Evolutionary conservation across 2,113 vertebrate species (phyloP).

Genomic region (Pelodiscus sinensis): DNA sequence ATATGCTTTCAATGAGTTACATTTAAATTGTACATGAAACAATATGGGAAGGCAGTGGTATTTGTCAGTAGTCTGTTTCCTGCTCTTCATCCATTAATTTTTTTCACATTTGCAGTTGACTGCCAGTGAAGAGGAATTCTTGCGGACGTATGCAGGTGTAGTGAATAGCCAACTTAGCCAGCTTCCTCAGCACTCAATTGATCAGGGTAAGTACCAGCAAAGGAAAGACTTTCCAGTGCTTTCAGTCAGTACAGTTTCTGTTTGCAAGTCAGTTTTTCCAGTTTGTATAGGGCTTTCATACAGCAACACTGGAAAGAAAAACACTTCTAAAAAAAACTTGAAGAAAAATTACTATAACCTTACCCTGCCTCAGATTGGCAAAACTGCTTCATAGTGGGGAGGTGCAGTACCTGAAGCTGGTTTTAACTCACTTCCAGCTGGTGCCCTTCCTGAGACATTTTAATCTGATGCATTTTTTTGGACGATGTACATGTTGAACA

Average conservation of each 20-base stretch:
- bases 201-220: conserved; percentile 88
- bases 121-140: conserved; percentile 95
- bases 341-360: background rate
- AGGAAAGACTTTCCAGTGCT: background rate
- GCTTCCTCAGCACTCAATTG: conserved; percentile 96
- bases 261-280: background rate
- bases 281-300: background rate
- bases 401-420: background rate
- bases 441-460: background rate
- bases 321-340: background rate
- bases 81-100: background rate
- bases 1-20: background rate
- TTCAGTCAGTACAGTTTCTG: background rate
- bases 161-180: conserved; percentile 98
- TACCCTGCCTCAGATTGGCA: background rate
- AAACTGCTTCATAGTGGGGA: background rate
- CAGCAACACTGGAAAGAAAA: background rate
- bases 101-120: conserved; percentile 83
- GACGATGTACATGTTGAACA: background rate
- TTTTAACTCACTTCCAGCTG: background rate
- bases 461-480: background rate
- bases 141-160: conserved; percentile 94
- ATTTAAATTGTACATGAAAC: background rate
- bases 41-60: background rate
- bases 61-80: background rate